These are phyloP conservation scores for Neotoma lepida DNA, from an alignment of 2,113 vertebrate species.

Conservation along the genomic window DNA sequence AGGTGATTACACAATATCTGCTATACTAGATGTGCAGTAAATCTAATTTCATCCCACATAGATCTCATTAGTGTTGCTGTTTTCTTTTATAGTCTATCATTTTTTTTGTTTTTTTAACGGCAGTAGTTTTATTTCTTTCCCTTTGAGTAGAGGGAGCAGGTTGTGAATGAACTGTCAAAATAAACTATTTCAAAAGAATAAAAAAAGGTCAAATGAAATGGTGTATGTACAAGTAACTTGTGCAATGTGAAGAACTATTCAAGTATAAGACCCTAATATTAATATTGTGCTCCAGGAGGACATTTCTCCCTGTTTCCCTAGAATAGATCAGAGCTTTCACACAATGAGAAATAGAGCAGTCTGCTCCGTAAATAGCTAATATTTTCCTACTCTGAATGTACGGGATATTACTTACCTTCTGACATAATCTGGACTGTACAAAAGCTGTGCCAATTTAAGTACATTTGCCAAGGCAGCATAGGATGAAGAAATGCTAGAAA, in stretches of 20 bases:
- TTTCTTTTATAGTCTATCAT: slow-evolving; percentile 62
- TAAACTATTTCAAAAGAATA: slow-evolving; percentile 39
- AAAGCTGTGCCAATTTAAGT: slow-evolving; percentile 16
- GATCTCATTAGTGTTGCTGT: slow-evolving; percentile 31
- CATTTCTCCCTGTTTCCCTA: neutral
- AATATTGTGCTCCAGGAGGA: neutral
- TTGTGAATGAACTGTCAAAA: slow-evolving; percentile 25
- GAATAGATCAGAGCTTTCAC: slow-evolving; percentile 20
- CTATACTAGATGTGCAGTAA: slow-evolving; percentile 53
- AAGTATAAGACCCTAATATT: neutral
- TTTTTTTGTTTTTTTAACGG: neutral
- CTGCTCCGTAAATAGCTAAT: neutral
- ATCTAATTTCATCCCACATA: slow-evolving; percentile 38
- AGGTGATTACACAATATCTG: slow-evolving; percentile 8
- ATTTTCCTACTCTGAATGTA: neutral
- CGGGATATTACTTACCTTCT: neutral
- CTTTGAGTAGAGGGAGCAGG: slow-evolving; percentile 24
- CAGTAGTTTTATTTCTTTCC: slow-evolving; percentile 41
- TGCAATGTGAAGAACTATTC: slow-evolving; percentile 5
- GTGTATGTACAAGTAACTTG: neutral
- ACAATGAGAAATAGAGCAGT: slow-evolving; percentile 6
- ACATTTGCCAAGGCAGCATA: neutral
- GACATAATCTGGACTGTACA: neutral
- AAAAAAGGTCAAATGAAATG: slow-evolving; percentile 17
- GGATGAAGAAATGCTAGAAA: slow-evolving; percentile 37